phyloP scores from a whole-genome alignment of 2,113 vertebrate species.

The Solea senegalensis region DNA sequence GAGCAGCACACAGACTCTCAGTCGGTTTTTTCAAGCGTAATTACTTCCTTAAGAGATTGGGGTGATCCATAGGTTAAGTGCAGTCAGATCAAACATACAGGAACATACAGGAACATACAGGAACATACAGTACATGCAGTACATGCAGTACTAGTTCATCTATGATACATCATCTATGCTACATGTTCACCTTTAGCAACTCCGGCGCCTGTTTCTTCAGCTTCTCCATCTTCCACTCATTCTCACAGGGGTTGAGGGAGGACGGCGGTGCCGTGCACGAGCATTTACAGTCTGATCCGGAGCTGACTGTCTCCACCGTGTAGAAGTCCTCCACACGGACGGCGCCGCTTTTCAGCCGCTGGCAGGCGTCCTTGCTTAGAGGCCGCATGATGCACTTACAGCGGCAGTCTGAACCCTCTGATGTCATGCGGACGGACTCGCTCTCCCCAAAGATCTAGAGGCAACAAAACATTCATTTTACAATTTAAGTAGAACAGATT shows the following conservation, averaged over 20 bases:
- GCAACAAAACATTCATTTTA: not conserved
- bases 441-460: slow-evolving; percentile 87
- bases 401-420: slow-evolving; percentile 95
- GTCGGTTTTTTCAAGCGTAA: not conserved
- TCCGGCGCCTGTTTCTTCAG: slow-evolving; percentile 95
- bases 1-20: not conserved
- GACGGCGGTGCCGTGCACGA: slow-evolving; percentile 94
- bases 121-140: too few species aligned
- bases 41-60: slow-evolving; percentile 1
- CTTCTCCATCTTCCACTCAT: slow-evolving; percentile 97
- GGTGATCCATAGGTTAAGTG: slow-evolving; percentile 23
- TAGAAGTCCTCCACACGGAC: slow-evolving; percentile 92
- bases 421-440: slow-evolving; percentile 94
- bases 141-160: too few species aligned
- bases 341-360: slow-evolving; percentile 84
- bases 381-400: slow-evolving; percentile 98
- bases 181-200: slow-evolving; percentile 89
- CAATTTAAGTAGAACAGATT: too few species aligned
- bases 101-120: too few species aligned
- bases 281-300: slow-evolving; percentile 92
- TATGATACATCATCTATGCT: too few species aligned
- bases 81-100: slow-evolving; percentile 50
- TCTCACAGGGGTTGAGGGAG: slow-evolving; percentile 96
- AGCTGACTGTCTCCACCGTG: slow-evolving; percentile 96
- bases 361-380: slow-evolving; percentile 90